Percentiles rank a stretch among this genome's conserved stretches.
phyloP scores from a whole-genome alignment of 2,888 invertebrate genomes.

The Sphaerophoria rueppellii region DNA sequence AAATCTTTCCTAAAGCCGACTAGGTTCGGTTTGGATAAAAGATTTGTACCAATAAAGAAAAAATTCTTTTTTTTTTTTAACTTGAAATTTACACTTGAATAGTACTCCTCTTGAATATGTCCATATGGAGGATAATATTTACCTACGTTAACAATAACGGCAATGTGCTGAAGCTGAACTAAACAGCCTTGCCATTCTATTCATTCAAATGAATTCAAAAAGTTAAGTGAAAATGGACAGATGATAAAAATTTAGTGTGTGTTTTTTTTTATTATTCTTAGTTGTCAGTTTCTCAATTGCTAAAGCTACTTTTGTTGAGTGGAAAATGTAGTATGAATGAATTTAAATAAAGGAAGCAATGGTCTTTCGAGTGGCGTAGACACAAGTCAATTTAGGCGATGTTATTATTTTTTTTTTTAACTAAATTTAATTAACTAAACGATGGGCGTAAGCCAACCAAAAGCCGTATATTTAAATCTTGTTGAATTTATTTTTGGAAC shows the following conservation, averaged over 20 bases:
- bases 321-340: neutral
- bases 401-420: neutral
- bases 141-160: neutral
- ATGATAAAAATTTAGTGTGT: conserved; percentile 4
- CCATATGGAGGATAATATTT: neutral
- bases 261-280: neutral
- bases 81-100: conserved; percentile 10
- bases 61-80: neutral
- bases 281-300: conserved; percentile 4
- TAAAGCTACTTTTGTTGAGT: conserved; percentile 7
- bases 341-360: conserved; percentile 49
- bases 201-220: conserved; percentile 36
- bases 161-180: neutral
- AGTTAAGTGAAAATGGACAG: conserved; percentile 24
- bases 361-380: conserved; percentile 47
- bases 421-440: too few species aligned
- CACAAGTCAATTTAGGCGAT: neutral
- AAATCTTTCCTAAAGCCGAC: conserved; percentile 27
- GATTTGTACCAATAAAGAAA: neutral
- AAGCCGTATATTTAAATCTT: too few species aligned
- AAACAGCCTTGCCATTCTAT: conserved; percentile 29
- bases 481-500: too few species aligned
- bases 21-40: neutral
- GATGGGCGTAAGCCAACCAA: too few species aligned
- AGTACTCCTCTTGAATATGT: neutral